These are phyloP conservation scores for Gracilinanus agilis DNA, from an alignment of 2,113 vertebrate species.

Conservation along the genomic window DNA sequence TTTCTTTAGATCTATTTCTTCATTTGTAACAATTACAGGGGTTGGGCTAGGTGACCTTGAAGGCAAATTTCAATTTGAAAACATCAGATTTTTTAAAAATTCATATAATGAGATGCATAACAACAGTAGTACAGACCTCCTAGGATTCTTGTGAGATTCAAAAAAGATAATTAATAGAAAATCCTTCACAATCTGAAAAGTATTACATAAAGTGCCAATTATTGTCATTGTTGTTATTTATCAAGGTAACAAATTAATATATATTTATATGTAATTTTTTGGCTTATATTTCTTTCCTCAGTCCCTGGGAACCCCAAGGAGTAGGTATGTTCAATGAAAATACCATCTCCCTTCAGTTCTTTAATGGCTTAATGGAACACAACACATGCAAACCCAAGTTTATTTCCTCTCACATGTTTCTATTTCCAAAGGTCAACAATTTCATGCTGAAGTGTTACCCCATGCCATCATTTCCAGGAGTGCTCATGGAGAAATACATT, in stretches of 20 bases:
- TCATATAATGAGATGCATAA: neutral
- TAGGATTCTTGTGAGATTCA: neutral
- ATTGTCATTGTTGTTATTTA: neutral
- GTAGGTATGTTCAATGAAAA: neutral
- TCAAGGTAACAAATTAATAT: neutral
- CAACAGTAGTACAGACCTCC: neutral
- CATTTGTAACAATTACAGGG: neutral
- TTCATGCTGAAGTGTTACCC: conserved; percentile 75
- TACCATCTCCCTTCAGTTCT: conserved; percentile 71
- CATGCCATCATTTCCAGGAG: conserved; percentile 75
- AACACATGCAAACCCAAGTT: conserved; percentile 42
- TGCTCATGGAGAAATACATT: conserved; percentile 82
- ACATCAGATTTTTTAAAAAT: neutral
- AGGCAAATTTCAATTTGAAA: neutral
- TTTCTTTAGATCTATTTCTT: neutral
- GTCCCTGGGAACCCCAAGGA: conserved; percentile 30
- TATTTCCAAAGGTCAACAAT: conserved; percentile 84
- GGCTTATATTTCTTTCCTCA: conserved; percentile 13
- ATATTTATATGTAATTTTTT: neutral
- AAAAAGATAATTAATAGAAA: neutral
- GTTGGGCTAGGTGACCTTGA: neutral
- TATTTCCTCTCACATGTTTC: conserved; percentile 66
- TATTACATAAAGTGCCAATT: neutral
- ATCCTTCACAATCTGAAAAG: neutral
- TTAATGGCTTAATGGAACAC: conserved; percentile 77